Percentiles rank a stretch among this genome's conserved stretches.
phyloP scores from a whole-genome alignment of 2,113 vertebrate genomes.

The Bathybates hornii region DNA sequence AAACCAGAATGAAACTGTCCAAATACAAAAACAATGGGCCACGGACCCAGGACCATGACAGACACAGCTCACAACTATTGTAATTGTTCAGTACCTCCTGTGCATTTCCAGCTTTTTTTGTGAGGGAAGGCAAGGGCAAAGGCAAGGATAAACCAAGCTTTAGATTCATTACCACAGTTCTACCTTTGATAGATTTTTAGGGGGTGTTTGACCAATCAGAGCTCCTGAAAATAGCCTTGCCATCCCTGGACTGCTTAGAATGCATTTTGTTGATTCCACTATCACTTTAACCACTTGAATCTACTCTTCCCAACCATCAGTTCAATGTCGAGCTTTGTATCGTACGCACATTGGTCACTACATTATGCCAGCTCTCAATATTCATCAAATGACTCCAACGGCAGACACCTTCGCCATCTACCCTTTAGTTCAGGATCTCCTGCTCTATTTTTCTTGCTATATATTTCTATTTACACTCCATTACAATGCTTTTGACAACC shows the following conservation, averaged over 20 bases:
- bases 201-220: neutral
- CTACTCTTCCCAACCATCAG: neutral
- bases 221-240: neutral
- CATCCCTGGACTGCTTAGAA: neutral
- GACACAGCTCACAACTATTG: neutral
- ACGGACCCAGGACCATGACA: neutral
- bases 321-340: neutral
- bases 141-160: neutral
- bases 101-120: neutral
- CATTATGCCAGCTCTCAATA: neutral
- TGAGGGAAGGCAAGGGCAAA: neutral
- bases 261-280: neutral
- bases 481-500: neutral
- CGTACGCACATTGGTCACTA: neutral
- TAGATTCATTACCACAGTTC: neutral
- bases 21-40: neutral
- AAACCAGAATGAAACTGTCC: neutral
- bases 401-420: neutral
- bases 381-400: neutral
- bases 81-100: neutral
- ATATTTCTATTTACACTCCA: neutral
- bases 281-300: neutral
- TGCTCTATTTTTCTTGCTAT: neutral
- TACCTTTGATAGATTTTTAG: neutral
- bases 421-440: neutral